These are phyloP conservation scores for Ageneiosus marmoratus DNA, from an alignment of 2,113 vertebrate genomes.

Conservation along the genomic window DNA sequence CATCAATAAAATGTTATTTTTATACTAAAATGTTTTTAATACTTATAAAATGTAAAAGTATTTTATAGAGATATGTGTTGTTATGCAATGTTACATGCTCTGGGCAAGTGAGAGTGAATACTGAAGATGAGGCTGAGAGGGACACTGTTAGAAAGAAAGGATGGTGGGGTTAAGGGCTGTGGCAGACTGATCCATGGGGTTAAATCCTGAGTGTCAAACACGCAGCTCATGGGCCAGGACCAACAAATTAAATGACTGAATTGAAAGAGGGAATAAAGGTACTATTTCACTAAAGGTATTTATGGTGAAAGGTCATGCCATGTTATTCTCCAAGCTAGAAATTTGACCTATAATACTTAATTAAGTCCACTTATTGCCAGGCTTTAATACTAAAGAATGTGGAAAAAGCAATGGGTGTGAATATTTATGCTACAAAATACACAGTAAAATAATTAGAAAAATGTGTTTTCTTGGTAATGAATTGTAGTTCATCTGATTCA, in stretches of 20 bases:
- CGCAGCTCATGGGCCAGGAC: conserved; percentile 3
- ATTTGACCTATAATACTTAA: background rate
- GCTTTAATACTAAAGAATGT: background rate
- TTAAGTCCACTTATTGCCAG: background rate
- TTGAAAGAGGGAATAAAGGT: background rate
- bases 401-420: background rate
- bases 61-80: conserved; percentile 19
- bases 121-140: background rate
- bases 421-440: background rate
- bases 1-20: background rate
- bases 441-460: background rate
- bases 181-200: background rate
- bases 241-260: background rate
- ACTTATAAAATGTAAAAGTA: too few species aligned
- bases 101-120: background rate
- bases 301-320: too few species aligned
- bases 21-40: too few species aligned
- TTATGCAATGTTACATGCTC: background rate
- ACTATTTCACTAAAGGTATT: too few species aligned
- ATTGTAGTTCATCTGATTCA: background rate
- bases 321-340: background rate
- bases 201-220: conserved; percentile 26
- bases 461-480: background rate
- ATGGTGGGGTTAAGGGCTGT: background rate
- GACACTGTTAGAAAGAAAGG: background rate